Conservation (phyloP, 2,113 vertebrate species). For the Columbina picui region DNA sequence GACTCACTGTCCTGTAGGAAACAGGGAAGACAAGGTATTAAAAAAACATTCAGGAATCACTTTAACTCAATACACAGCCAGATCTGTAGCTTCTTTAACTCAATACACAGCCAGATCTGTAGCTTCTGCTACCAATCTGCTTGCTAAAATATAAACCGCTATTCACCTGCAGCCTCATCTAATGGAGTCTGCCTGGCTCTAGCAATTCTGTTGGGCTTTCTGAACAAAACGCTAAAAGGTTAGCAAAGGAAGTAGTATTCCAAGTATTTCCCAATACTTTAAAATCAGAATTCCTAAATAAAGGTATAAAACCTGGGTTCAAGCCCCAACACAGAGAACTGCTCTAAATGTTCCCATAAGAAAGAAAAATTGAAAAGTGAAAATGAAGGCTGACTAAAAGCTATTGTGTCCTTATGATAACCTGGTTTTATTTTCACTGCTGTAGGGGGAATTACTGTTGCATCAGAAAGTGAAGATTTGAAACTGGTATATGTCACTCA, state of each 20-base stretch:
- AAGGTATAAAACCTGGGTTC: neutral
- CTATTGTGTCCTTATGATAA: neutral
- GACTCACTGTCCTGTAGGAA: conserved; percentile 88
- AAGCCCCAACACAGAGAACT: neutral
- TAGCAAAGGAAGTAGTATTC: neutral
- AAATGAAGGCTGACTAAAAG: neutral
- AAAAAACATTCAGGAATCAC: neutral
- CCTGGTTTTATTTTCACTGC: neutral
- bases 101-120: neutral
- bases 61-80: too few species aligned
- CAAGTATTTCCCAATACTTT: neutral
- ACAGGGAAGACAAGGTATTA: neutral
- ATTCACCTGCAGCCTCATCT: neutral
- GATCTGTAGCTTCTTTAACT: too few species aligned
- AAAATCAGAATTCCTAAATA: neutral
- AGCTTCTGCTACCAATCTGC: neutral
- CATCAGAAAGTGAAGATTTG: neutral
- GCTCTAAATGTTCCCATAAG: neutral
- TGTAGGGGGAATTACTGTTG: neutral
- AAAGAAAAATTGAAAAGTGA: neutral
- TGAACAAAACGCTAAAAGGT: neutral
- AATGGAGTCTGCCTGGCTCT: neutral
- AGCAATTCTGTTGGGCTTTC: neutral
- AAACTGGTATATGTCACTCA: neutral
- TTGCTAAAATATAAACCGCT: neutral